Evolutionary conservation across 1,140 invertebrate genomes (phyloP).

Genomic region (Eupeodes corollae): DNA sequence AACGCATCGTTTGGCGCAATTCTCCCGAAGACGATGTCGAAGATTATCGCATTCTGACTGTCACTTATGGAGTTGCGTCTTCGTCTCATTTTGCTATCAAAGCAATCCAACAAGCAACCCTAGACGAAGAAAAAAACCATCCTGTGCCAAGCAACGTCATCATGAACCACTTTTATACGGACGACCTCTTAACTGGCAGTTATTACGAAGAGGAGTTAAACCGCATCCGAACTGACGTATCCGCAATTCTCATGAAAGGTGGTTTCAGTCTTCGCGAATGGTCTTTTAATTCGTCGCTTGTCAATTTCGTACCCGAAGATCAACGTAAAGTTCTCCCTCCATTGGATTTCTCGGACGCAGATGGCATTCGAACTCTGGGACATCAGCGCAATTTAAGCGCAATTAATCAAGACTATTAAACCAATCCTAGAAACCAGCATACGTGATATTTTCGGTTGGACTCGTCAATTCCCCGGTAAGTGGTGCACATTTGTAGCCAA

Average conservation of each 20-base stretch:
- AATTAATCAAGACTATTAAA: not conserved
- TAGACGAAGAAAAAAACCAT: constrained; percentile 12
- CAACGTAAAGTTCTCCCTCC: constrained; percentile 9
- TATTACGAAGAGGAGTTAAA: not conserved
- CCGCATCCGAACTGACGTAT: no score
- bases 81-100: constrained; percentile 27
- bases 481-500: constrained; percentile 31
- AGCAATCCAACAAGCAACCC: constrained; percentile 24
- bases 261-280: constrained; percentile 21
- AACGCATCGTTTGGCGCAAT: constrained; percentile 33
- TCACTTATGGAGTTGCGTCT: constrained; percentile 26
- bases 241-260: no score
- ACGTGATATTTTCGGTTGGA: constrained; percentile 15
- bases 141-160: constrained; percentile 8
- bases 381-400: constrained; percentile 5
- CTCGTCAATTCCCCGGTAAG: constrained; percentile 20
- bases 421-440: not conserved
- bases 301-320: constrained; percentile 15
- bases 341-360: no score
- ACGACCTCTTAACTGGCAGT: not conserved
- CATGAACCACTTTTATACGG: not conserved
- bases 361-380: no score
- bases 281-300: constrained; percentile 19
- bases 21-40: constrained; percentile 4
- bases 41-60: constrained; percentile 9